These are phyloP conservation scores for Trachymyrmex cornetzi DNA, from an alignment of 1,140 invertebrate genomes.

Conservation along the genomic window DNA sequence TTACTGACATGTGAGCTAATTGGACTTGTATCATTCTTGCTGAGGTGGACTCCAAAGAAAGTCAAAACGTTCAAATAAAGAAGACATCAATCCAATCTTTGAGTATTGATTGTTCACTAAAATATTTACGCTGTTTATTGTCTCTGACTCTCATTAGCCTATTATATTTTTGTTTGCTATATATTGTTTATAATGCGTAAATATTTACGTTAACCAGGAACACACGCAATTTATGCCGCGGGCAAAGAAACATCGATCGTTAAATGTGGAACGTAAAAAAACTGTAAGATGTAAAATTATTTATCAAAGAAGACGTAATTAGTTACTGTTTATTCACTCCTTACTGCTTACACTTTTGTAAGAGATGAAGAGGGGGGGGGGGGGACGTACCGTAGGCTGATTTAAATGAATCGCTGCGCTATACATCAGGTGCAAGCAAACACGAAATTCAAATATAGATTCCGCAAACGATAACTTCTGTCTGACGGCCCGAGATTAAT, in stretches of 20 bases:
- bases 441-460: conserved; percentile 60
- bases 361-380: no score
- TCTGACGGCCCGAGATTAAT: conserved; percentile 4
- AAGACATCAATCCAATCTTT: no score
- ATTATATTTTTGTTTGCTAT: no score
- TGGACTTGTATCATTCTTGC: no score
- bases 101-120: no score
- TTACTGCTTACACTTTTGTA: conserved; percentile 29
- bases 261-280: background rate
- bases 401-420: conserved; percentile 33
- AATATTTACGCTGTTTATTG: no score
- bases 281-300: conserved; percentile 23
- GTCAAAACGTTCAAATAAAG: no score
- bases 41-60: no score
- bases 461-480: conserved; percentile 39
- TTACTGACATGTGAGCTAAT: no score
- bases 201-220: conserved; percentile 35
- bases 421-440: conserved; percentile 46
- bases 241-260: background rate
- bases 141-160: no score
- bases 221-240: background rate
- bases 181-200: conserved; percentile 43
- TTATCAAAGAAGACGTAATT: conserved; percentile 57
- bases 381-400: conserved; percentile 36
- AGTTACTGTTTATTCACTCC: conserved; percentile 29